A percentile compares a stretch with the other conserved stretches of the same genome.
Conservation (phyloP, 2,888 invertebrate genomes). For the Plemyria rubiginata region DNA sequence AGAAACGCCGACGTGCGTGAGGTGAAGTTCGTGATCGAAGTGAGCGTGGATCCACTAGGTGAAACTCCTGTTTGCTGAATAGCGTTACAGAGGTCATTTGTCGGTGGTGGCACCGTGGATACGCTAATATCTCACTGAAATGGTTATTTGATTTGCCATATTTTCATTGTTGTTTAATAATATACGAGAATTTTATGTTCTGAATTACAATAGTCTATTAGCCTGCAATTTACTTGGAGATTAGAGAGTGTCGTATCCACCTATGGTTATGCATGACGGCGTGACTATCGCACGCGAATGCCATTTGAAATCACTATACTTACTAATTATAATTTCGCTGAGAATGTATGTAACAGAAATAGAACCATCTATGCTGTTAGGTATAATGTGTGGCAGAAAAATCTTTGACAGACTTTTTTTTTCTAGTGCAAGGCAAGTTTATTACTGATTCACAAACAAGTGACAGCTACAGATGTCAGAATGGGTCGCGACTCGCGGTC, state of each 20-base stretch:
- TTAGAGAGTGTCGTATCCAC: conserved; percentile 12
- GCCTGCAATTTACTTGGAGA: conserved; percentile 17
- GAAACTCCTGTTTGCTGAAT: too few species aligned
- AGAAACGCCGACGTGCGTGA: too few species aligned
- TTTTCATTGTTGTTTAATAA: conserved; percentile 8
- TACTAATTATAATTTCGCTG: not conserved
- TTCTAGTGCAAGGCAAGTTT: too few species aligned
- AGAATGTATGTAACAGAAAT: not conserved
- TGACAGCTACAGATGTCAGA: too few species aligned
- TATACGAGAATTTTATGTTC: conserved; percentile 15
- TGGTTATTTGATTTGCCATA: conserved; percentile 18
- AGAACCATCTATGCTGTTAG: too few species aligned
- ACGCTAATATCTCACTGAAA: conserved; percentile 7
- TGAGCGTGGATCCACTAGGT: too few species aligned
- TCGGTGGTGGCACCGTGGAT: not conserved
- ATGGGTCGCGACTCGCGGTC: too few species aligned
- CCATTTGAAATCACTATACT: not conserved
- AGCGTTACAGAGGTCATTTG: not conserved
- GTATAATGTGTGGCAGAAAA: too few species aligned
- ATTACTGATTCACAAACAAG: too few species aligned
- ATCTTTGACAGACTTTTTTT: too few species aligned
- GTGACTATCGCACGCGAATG: conserved; percentile 6
- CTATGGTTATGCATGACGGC: conserved; percentile 9
- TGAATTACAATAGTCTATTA: conserved; percentile 26
- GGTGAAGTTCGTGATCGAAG: too few species aligned